phyloP scores from a whole-genome alignment of 2,797 vertebrate genomes.

The Nannoperca australis region DNA sequence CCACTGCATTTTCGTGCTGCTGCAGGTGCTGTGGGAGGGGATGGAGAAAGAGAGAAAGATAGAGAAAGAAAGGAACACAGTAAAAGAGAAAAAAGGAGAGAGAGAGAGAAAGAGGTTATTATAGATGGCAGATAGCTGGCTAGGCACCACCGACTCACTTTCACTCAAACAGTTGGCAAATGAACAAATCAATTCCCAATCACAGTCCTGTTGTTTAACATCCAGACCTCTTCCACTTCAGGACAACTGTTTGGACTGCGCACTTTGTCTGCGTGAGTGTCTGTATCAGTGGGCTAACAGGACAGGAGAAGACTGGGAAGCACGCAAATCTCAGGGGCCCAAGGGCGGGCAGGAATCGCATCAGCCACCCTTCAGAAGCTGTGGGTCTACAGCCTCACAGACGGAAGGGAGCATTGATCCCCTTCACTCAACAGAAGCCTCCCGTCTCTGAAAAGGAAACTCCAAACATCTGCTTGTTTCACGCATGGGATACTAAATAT shows the following conservation, averaged over 20 bases:
- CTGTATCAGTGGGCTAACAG: constrained; percentile 81
- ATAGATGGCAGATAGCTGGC: constrained; percentile 77
- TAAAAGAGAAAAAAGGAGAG: constrained; percentile 56
- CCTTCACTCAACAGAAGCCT: constrained; percentile 89
- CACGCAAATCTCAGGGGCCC: constrained; percentile 75
- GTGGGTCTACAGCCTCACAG: constrained; percentile 72
- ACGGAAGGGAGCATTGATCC: constrained; percentile 90
- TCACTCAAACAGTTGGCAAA: constrained; percentile 86
- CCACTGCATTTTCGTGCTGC: constrained; percentile 94
- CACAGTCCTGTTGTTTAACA: constrained; percentile 86
- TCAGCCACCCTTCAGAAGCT: constrained; percentile 81
- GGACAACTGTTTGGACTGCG: constrained; percentile 82
- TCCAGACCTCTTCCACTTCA: constrained; percentile 81
- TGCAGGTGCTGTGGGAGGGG: constrained; percentile 92
- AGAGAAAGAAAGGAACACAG: constrained; percentile 55
- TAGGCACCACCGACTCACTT: constrained; percentile 81
- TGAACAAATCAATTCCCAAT: constrained; percentile 89
- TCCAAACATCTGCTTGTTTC: constrained; percentile 98
- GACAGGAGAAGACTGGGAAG: constrained; percentile 75
- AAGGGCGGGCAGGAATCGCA: constrained; percentile 70
- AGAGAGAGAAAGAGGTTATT: constrained; percentile 76
- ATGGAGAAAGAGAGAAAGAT: constrained; percentile 58
- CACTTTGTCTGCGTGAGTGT: constrained; percentile 77
- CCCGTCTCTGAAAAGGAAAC: constrained; percentile 91
- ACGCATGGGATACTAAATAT: constrained; percentile 97